phyloP scores from a whole-genome alignment of 2,888 invertebrate species.

The Pristionchus fissidentatus region DNA sequence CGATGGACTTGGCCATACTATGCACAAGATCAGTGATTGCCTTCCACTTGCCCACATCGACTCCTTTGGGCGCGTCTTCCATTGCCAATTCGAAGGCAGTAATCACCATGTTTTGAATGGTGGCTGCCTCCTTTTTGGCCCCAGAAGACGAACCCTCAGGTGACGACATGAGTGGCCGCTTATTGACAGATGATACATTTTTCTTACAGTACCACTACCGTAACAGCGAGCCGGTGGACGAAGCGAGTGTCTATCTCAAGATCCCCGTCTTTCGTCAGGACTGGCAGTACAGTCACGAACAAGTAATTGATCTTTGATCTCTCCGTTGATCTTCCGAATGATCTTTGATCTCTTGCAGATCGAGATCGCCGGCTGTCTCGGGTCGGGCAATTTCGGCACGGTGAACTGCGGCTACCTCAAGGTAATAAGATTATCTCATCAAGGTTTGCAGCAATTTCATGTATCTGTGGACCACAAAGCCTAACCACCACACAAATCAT shows the following conservation, averaged over 20 bases:
- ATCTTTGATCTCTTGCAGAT: constrained; percentile 15
- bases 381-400: constrained; percentile 61
- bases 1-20: too few species aligned
- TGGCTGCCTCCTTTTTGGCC: too few species aligned
- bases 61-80: too few species aligned
- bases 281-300: constrained; percentile 60
- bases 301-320: not conserved
- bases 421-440: too few species aligned
- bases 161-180: not conserved
- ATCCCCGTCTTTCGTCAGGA: constrained; percentile 49
- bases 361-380: constrained; percentile 49
- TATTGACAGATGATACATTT: not conserved
- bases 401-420: constrained; percentile 55
- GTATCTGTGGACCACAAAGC: too few species aligned
- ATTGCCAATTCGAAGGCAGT: too few species aligned
- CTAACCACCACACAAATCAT: too few species aligned
- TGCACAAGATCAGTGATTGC: too few species aligned
- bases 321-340: not conserved
- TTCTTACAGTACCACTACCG: constrained; percentile 54
- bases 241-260: not conserved
- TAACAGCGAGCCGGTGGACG: constrained; percentile 51
- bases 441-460: too few species aligned
- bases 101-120: too few species aligned
- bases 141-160: too few species aligned
- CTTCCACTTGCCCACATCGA: too few species aligned